These are phyloP conservation scores for Anneissia japonica DNA, from an alignment of 35 echinoderm and acorn worm genomes.

Conservation along the genomic window DNA sequence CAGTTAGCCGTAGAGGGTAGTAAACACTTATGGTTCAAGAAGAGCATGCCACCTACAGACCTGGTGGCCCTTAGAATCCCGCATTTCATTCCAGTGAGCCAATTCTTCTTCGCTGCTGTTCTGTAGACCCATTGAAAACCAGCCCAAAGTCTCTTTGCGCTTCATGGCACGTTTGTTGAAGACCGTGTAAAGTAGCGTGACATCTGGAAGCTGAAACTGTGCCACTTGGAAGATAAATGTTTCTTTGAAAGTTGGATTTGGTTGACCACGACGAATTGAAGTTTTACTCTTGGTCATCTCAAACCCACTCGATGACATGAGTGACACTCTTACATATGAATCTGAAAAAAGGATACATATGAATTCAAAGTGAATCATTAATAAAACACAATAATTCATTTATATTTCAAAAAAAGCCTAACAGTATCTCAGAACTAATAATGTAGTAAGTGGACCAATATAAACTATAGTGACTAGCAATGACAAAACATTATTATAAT, in stretches of 20 bases:
- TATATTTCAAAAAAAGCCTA: no score
- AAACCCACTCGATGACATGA: conserved; percentile 97
- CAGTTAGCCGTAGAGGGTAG: no score
- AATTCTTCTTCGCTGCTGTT: conserved; percentile 95
- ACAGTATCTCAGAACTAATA: no score
- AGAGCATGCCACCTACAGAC: conserved; percentile 90
- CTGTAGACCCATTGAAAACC: conserved; percentile 97
- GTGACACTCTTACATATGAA: conserved; percentile 84
- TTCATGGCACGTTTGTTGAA: conserved; percentile 99
- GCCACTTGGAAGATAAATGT: conserved; percentile 99
- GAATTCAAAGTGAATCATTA: no score
- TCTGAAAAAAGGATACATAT: conserved; percentile 65
- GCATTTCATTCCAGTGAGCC: conserved; percentile 97
- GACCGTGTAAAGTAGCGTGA: conserved; percentile 85
- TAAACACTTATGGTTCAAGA: conserved; percentile 41
- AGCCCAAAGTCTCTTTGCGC: conserved; percentile 84
- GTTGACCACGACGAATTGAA: conserved; percentile 75
- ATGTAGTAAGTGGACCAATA: no score
- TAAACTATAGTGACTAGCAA: no score
- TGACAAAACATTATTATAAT: no score
- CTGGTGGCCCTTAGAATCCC: conserved; percentile 78
- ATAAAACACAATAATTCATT: no score
- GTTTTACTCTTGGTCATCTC: conserved; percentile 96
- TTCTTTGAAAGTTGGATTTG: conserved; percentile 97
- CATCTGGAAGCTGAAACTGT: conserved; percentile 88